Conservation (phyloP, 2,797 vertebrate genomes). For the Sphaeramia orbicularis region DNA sequence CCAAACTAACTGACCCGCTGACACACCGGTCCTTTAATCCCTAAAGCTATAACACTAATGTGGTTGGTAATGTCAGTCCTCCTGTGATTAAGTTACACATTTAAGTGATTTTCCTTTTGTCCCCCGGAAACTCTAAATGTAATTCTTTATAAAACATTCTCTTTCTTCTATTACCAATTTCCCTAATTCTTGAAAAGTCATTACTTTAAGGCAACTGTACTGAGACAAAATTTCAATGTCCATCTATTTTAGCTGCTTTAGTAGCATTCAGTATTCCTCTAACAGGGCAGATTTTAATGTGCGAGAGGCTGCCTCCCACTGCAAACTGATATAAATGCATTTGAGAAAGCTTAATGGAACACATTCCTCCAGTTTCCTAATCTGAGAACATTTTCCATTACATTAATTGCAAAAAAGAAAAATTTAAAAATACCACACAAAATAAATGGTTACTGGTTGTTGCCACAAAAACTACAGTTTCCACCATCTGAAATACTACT, state of each 20-base stretch:
- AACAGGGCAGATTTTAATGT: conserved; percentile 47
- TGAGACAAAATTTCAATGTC: not conserved
- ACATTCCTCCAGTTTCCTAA: conserved; percentile 64
- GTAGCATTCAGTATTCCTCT: conserved; percentile 23
- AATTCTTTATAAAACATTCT: no score
- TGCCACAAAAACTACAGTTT: conserved; percentile 33
- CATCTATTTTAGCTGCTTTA: conserved; percentile 17
- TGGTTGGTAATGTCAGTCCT: no score
- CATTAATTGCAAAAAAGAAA: conserved; percentile 66
- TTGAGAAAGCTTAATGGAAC: conserved; percentile 65
- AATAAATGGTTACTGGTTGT: conserved; percentile 57
- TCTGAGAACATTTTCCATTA: conserved; percentile 73
- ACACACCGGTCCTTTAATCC: no score
- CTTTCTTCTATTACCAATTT: no score
- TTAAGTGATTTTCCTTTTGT: no score
- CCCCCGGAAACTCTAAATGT: no score
- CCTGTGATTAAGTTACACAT: no score
- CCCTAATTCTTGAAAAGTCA: conserved; percentile 15
- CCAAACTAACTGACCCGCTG: no score
- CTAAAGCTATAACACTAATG: no score
- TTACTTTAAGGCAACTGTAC: not conserved
- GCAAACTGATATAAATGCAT: conserved; percentile 59
- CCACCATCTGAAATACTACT: not conserved
- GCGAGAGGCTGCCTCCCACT: conserved; percentile 42
- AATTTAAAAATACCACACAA: conserved; percentile 60